phyloP scores from a whole-genome alignment of 2,113 vertebrate species.

The Brachyhypopomus gauderio region DNA sequence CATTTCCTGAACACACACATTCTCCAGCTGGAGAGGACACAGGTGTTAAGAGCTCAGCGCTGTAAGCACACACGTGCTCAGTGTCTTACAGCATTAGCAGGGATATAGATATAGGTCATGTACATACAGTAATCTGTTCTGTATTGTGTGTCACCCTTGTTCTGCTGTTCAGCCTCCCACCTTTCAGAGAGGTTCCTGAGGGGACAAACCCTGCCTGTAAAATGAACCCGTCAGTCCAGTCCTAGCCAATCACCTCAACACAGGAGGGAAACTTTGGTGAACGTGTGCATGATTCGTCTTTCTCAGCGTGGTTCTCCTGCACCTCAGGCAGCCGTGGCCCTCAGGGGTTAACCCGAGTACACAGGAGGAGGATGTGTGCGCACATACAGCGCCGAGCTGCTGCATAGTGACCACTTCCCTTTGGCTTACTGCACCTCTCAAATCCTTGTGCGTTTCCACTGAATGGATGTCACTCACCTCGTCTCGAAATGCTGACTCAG shows the following conservation, averaged over 20 bases:
- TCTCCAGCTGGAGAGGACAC: not conserved
- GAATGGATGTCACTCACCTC: too few species aligned
- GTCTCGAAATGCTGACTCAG: too few species aligned
- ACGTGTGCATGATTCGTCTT: not conserved
- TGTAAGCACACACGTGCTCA: not conserved
- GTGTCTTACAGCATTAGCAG: not conserved
- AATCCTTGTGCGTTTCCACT: too few species aligned
- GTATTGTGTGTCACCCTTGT: slow-evolving; percentile 8
- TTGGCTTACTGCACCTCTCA: too few species aligned
- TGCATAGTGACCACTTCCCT: too few species aligned
- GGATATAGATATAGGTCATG: not conserved
- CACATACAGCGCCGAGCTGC: too few species aligned
- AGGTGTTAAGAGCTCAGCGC: too few species aligned
- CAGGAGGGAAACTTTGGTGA: not conserved
- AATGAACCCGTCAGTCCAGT: slow-evolving; percentile 3
- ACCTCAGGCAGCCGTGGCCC: slow-evolving; percentile 46
- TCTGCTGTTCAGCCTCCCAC: not conserved
- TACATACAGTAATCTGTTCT: too few species aligned
- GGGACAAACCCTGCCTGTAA: not conserved
- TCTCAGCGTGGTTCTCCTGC: too few species aligned
- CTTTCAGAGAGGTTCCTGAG: not conserved
- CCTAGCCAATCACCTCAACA: too few species aligned
- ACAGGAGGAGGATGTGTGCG: slow-evolving; percentile 23
- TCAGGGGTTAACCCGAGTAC: slow-evolving; percentile 28
- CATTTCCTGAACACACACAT: not conserved